Base-by-base conservation (phyloP, 2,888 invertebrate species). In the Xylocampa areola region DNA sequence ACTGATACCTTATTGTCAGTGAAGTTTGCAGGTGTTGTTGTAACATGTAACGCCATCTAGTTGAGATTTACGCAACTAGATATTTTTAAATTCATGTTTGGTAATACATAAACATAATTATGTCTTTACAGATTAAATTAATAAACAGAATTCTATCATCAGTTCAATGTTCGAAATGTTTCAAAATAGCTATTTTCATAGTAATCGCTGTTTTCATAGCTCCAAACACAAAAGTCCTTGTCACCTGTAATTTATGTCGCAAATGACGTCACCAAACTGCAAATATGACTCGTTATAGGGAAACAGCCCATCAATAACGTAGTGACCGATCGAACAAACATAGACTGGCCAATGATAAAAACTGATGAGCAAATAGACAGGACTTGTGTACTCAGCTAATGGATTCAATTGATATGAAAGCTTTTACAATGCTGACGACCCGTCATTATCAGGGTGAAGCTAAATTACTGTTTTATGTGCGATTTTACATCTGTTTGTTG, bases 361-460 rank as follows among this genome's bases (percentile, higher is more conserved):
- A 94, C 91, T 93, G 92, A 94, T 89, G 91, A 89, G 90, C 90
- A 94, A 94, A 94, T 94, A 93, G 86, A 92, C 90, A 84, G 85
- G 87, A 86, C 87, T 84, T 94, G 94, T 94, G 92, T 93, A 90
- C 92, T 88, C 90, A 88, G 88, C 91, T 94, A 94, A 94, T 94
- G 94, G 94, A 94, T 93, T 94, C 92, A 93, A 93, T 93, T 92
- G 94, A 94, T 94, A 94, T 90, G 88, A 93, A 94, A 93, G 94
- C 94, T 94, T 94, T 94, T 89, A 92, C 89, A 92, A 87, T 91
- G 86, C 89, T 90, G 88, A 86, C 88, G 84, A 85, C 75, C 80
- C 77, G 84, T 87, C 89, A 87, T 88, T 90, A 89, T 88, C 88
- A 80, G 73, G 69, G 70, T 79, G 75, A 80, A 82, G 78, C 81